Percentiles rank a stretch among this genome's conserved stretches.
phyloP scores from a whole-genome alignment of 2,113 vertebrate species.

The Rynchops niger region DNA sequence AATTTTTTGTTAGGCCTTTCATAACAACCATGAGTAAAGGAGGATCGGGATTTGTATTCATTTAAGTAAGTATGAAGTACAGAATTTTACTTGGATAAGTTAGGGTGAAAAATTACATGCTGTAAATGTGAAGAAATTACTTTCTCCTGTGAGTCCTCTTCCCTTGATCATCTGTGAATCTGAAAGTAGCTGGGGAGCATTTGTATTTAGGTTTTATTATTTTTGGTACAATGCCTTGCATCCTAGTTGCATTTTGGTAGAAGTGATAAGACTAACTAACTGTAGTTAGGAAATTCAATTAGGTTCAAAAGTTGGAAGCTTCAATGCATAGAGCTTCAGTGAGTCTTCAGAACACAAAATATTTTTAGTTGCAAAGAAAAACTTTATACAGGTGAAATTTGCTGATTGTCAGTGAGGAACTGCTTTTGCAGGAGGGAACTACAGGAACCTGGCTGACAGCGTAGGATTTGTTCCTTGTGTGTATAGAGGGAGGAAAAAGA shows the following conservation, averaged over 20 bases:
- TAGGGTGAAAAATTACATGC: neutral
- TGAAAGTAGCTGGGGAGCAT: neutral
- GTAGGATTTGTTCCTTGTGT: neutral
- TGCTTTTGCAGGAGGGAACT: neutral
- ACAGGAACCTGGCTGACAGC: neutral
- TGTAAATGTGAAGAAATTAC: neutral
- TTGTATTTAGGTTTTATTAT: neutral
- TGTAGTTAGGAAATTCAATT: neutral
- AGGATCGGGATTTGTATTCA: neutral
- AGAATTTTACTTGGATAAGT: neutral
- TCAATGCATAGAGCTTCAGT: neutral
- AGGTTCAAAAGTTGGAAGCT: neutral
- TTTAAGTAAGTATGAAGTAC: neutral
- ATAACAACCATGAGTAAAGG: neutral
- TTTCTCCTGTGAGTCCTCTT: neutral
- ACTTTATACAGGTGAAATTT: neutral
- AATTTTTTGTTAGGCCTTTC: neutral
- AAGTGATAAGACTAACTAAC: neutral
- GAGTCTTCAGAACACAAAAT: neutral
- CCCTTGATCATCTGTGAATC: neutral
- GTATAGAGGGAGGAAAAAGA: neutral
- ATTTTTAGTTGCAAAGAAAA: neutral
- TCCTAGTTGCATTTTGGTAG: neutral
- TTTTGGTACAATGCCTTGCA: neutral
- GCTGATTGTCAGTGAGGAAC: neutral